phyloP scores from a whole-genome alignment of 2,888 invertebrate species.

The Isotomurus palustris region DNA sequence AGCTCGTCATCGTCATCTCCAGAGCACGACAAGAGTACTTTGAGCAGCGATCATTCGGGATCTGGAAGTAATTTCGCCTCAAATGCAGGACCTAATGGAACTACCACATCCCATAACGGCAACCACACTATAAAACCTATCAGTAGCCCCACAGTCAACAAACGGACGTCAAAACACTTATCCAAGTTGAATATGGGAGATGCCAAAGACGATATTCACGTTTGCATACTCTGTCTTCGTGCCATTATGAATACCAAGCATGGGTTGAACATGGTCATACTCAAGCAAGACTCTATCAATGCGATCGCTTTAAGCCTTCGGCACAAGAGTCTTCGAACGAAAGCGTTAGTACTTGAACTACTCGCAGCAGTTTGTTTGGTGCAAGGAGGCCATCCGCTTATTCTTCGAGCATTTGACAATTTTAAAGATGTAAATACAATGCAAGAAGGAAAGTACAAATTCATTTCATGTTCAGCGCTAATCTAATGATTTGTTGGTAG shows the following conservation, averaged over 20 bases:
- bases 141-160: slow-evolving; percentile 43
- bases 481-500: slow-evolving; percentile 13
- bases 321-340: slow-evolving; percentile 93
- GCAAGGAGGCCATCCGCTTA: slow-evolving; percentile 98
- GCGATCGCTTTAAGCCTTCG: slow-evolving; percentile 94
- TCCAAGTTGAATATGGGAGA: slow-evolving; percentile 82
- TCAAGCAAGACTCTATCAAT: slow-evolving; percentile 95
- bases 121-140: slow-evolving; percentile 14
- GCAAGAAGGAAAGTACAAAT: neutral
- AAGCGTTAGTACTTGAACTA: slow-evolving; percentile 92
- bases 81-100: slow-evolving; percentile 26
- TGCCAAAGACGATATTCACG: slow-evolving; percentile 96
- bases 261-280: slow-evolving; percentile 67
- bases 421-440: slow-evolving; percentile 70
- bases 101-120: slow-evolving; percentile 12
- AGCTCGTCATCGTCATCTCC: slow-evolving; percentile 15
- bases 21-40: slow-evolving; percentile 19
- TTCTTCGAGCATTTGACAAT: slow-evolving; percentile 93
- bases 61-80: slow-evolving; percentile 13
- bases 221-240: slow-evolving; percentile 97
- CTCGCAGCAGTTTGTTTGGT: slow-evolving; percentile 97
- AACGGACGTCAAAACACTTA: slow-evolving; percentile 61
- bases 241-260: slow-evolving; percentile 95
- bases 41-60: slow-evolving; percentile 11
- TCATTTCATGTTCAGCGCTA: neutral